phyloP scores from a whole-genome alignment of 2,113 vertebrate species.

The Lichenostomus cassidix region DNA sequence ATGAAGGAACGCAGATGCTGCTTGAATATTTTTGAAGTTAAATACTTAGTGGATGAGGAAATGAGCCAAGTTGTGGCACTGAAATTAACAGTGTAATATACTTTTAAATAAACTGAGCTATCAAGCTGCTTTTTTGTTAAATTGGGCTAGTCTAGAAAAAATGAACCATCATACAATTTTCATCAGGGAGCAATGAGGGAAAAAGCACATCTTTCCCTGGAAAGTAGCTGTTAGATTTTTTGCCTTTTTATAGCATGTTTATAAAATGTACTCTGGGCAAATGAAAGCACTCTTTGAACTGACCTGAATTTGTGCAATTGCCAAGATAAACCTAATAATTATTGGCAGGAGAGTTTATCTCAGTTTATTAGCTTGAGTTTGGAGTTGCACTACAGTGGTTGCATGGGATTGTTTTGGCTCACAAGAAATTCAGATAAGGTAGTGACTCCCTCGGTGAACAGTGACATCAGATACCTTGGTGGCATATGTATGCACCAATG shows the following conservation, averaged over 20 bases:
- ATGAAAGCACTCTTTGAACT: not conserved
- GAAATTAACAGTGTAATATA: not conserved
- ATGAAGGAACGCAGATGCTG: not conserved
- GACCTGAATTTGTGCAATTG: not conserved
- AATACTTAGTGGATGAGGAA: constrained; percentile 6
- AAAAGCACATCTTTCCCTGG: not conserved
- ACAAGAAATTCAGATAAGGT: not conserved
- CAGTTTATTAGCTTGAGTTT: not conserved
- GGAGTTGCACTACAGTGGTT: not conserved
- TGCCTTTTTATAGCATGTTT: not conserved
- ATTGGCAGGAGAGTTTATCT: not conserved
- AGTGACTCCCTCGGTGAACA: not conserved
- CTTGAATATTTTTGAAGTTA: constrained; percentile 29
- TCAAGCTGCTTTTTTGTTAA: constrained; percentile 15
- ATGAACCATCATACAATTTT: not conserved
- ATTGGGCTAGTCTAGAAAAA: not conserved
- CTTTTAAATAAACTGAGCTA: constrained; percentile 32
- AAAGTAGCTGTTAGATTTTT: not conserved
- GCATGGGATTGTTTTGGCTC: not conserved
- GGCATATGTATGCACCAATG: not conserved
- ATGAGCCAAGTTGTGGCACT: not conserved
- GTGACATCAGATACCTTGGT: not conserved
- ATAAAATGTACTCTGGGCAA: not conserved
- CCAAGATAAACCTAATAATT: not conserved
- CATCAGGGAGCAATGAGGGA: not conserved